Base-by-base conservation (phyloP, 2,113 vertebrate species). In the Chaetops frenatus region DNA sequence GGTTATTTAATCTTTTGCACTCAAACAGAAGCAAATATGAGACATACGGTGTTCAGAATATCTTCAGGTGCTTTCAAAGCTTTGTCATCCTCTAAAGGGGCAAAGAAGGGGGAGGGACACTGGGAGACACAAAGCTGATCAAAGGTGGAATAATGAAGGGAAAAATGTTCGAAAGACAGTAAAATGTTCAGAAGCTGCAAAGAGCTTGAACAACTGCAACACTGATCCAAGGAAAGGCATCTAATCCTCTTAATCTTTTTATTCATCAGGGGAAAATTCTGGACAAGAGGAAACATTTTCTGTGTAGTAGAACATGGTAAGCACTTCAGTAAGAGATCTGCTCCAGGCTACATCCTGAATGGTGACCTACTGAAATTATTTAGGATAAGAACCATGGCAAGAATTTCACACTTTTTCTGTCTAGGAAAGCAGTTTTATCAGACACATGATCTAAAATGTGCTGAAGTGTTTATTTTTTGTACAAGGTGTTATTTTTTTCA, bases 351-450 rank as follows among this genome's bases (percentile, higher is more conserved):
- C 71, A 57, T 18, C 80, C 47, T 92, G 86, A 97, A 97, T 76
- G 50, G 73, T 78, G 93, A 96, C 58, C 92, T 57, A 73, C 87
- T 96, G 97, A 91, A 97, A 96, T 96, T 96, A 96, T 96, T 97
- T 94, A 94, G 61, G 86, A 38, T 96, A 81, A 91, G 94, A 97
- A 94, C 81, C 96, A 91, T 94, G 90, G 92, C 94, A 97, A 96
- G 94, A 97, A 97, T 98, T 97, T 97, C 92, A 97, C 92, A 96
- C 95, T 85, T 94, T 88, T 40, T 93, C 89, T 95, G 71, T 81
- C 87, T 97, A 95, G 91, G 71, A 96, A 96, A 98, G 96, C 82
- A 97, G 64, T 50, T 97, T 97, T 97, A 97, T 97, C 95, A 92
- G 20, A 35, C 40, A 31, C 56, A 33, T 23, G 53, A 96, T 95